Conservation (phyloP, 2,888 invertebrate genomes). For the Phyllotreta cruciferae region DNA sequence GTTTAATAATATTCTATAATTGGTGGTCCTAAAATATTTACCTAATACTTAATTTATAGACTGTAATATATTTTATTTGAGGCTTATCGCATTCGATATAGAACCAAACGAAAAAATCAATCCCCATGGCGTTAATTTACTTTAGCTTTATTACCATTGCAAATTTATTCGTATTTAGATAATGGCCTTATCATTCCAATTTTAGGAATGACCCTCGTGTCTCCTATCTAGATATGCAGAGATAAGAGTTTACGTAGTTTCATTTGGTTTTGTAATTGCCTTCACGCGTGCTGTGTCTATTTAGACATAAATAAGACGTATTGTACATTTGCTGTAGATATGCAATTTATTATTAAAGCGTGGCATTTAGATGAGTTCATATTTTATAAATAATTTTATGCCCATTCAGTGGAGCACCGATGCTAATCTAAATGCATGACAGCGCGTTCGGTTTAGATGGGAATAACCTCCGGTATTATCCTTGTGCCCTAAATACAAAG, state of each 20-base stretch:
- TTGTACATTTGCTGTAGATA: no score
- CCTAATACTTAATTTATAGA: no score
- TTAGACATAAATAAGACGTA: no score
- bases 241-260: not conserved
- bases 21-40: no score
- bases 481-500: no score
- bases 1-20: no score
- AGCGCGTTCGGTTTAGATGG: not conserved
- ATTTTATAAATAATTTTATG: no score
- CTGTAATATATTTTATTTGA: no score
- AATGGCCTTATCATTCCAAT: slow-evolving; percentile 14
- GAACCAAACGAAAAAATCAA: slow-evolving; percentile 10
- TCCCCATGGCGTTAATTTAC: slow-evolving; percentile 8
- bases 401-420: no score
- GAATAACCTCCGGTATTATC: no score
- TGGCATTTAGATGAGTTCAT: no score
- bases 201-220: slow-evolving; percentile 6
- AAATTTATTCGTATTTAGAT: slow-evolving; percentile 18
- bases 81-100: not conserved
- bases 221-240: not conserved
- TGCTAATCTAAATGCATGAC: not conserved
- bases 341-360: no score
- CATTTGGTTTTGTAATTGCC: not conserved
- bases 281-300: not conserved
- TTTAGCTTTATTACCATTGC: slow-evolving; percentile 11